phyloP scores from a whole-genome alignment of 2,113 vertebrate species.

The Dicentrarchus labrax region DNA sequence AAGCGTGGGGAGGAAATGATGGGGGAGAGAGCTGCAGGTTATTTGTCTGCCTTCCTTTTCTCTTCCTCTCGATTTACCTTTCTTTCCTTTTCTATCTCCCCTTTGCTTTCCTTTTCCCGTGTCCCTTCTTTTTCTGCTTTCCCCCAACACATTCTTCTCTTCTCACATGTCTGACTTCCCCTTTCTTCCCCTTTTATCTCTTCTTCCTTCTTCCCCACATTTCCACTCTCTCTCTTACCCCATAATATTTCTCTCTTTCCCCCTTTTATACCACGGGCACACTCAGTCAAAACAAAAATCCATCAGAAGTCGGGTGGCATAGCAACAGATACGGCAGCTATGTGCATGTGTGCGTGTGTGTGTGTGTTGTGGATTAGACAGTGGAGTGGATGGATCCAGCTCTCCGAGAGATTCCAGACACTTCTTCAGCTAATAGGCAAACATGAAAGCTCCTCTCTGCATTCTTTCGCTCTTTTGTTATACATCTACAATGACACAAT shows the following conservation, averaged over 20 bases:
- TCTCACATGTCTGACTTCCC: neutral
- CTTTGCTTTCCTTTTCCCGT: neutral
- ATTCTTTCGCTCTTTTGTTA: conserved; percentile 8
- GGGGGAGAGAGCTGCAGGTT: conserved; percentile 27
- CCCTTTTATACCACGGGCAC: conserved; percentile 1
- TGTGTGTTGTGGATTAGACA: conserved; percentile 43
- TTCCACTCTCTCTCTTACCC: neutral
- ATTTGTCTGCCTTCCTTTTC: conserved; percentile 5
- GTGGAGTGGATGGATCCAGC: conserved; percentile 41
- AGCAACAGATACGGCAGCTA: conserved; percentile 70
- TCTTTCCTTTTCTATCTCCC: neutral
- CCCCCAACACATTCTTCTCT: neutral
- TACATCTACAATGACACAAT: neutral
- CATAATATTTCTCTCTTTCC: conserved; percentile 4
- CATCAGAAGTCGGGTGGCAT: conserved; percentile 62
- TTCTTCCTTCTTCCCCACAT: neutral
- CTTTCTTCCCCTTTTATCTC: neutral
- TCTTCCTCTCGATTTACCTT: neutral
- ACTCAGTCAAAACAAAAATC: conserved; percentile 62
- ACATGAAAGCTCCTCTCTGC: conserved; percentile 22
- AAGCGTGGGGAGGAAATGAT: conserved; percentile 8
- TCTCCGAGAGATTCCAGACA: conserved; percentile 44
- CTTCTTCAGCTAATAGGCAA: conserved; percentile 42
- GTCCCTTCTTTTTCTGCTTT: neutral
- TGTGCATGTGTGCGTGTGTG: conserved; percentile 27